Evolutionary conservation across 1,140 invertebrate species (phyloP).

Genomic region (Drosophila subpulchrella): DNA sequence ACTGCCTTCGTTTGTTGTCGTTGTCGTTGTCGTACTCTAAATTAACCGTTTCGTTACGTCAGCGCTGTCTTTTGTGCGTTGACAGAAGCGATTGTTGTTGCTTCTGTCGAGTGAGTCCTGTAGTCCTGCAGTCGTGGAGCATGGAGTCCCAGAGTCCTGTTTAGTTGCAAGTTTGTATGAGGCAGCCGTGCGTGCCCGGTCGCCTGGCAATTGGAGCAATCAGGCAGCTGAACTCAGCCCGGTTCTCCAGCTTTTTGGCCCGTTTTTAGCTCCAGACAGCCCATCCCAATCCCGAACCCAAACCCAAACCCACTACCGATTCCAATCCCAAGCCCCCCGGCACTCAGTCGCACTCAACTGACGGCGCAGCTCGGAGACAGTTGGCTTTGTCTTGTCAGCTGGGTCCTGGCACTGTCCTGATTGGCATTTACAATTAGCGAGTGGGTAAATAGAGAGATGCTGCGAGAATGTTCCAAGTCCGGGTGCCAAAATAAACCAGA

Average conservation of each 20-base stretch:
- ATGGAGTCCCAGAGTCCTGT: slow-evolving; percentile 31
- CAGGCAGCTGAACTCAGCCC: slow-evolving; percentile 59
- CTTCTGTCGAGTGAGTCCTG: slow-evolving; percentile 13
- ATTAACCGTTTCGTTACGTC: slow-evolving; percentile 81
- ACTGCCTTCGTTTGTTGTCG: slow-evolving; percentile 56
- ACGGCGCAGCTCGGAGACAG: slow-evolving; percentile 25
- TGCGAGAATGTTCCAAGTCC: slow-evolving; percentile 29
- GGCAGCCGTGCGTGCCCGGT: slow-evolving; percentile 75
- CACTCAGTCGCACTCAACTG: slow-evolving; percentile 13
- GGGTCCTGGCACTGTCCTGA: slow-evolving; percentile 59
- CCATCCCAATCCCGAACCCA: background rate
- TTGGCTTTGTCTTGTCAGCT: slow-evolving; percentile 50
- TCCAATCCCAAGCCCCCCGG: background rate
- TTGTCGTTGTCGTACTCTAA: slow-evolving; percentile 71
- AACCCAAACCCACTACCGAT: background rate
- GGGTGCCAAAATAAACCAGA: slow-evolving; percentile 33
- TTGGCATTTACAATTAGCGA: slow-evolving; percentile 84
- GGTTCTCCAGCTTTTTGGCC: slow-evolving; percentile 14
- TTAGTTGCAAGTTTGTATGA: slow-evolving; percentile 78
- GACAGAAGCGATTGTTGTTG: slow-evolving; percentile 49
- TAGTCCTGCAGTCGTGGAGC: background rate
- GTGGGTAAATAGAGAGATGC: slow-evolving; percentile 65
- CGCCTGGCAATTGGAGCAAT: slow-evolving; percentile 78
- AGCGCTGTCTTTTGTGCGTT: slow-evolving; percentile 74
- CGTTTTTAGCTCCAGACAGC: slow-evolving; percentile 43